These are phyloP conservation scores for Pseudopipra pipra DNA, from an alignment of 2,113 vertebrate species.

Conservation along the genomic window DNA sequence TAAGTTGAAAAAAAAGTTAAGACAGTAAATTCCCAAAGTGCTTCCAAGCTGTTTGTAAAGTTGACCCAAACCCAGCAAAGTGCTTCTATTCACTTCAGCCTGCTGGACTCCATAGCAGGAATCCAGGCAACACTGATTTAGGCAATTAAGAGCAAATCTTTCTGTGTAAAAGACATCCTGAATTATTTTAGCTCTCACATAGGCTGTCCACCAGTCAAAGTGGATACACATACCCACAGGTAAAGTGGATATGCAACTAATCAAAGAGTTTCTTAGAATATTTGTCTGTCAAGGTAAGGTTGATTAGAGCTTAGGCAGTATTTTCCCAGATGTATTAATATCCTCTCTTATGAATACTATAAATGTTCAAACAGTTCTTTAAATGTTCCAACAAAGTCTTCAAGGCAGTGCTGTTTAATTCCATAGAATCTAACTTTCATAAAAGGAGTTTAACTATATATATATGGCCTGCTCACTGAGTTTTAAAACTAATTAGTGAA, in stretches of 20 bases:
- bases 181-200: not conserved
- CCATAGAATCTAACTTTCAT: not conserved
- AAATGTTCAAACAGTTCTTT: not conserved
- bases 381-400: not conserved
- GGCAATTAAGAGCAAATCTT: not conserved
- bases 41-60: not conserved
- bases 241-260: not conserved
- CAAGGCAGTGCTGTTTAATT: not conserved
- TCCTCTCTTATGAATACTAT: not conserved
- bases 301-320: not conserved
- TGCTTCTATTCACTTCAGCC: not conserved
- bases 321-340: not conserved
- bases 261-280: not conserved
- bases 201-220: not conserved
- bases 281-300: not conserved
- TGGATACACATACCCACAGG: fast-evolving
- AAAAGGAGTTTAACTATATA: not conserved
- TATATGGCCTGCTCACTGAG: not conserved
- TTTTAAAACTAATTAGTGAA: not conserved
- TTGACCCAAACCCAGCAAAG: not conserved
- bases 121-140: not conserved
- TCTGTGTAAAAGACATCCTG: not conserved
- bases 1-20: not conserved
- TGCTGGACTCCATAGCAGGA: not conserved
- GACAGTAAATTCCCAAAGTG: not conserved